These are phyloP conservation scores for Clamator glandarius DNA, from an alignment of 2,797 vertebrate species.

Conservation along the genomic window DNA sequence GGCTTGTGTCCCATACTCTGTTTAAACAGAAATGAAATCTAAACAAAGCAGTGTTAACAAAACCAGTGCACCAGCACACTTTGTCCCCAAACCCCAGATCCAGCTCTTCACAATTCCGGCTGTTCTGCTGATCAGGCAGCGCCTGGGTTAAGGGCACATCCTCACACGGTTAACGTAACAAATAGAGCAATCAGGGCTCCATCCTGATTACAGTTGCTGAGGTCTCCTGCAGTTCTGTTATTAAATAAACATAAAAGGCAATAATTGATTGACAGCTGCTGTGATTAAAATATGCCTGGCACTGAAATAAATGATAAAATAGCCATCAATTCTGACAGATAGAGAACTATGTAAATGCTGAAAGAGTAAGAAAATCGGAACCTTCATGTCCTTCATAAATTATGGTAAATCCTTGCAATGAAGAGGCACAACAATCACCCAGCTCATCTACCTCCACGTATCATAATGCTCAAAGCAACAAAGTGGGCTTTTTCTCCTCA, in stretches of 20 bases:
- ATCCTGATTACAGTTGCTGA: background rate
- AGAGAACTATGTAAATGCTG: background rate
- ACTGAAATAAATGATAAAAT: conserved; percentile 14
- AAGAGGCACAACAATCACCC: background rate
- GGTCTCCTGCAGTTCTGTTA: conserved; percentile 39
- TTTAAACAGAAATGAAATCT: background rate
- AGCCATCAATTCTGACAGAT: background rate
- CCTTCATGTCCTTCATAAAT: background rate
- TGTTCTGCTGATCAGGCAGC: background rate
- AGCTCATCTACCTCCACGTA: background rate
- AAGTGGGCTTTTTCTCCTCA: background rate
- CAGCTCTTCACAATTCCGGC: background rate
- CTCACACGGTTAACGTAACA: background rate
- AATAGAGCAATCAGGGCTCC: background rate
- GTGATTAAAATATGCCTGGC: conserved; percentile 11
- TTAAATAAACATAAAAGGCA: conserved; percentile 55
- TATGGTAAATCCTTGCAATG: background rate
- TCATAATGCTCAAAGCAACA: background rate
- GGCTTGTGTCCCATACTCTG: background rate
- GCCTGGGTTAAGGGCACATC: background rate
- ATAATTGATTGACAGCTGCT: conserved; percentile 4
- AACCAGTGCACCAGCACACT: background rate
- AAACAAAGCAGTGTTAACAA: background rate
- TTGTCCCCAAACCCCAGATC: background rate
- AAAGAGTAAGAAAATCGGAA: background rate